A percentile compares a stretch with the other conserved stretches of the same genome.
These are phyloP conservation scores for Dicyrtomina minuta DNA, from an alignment of 2,888 invertebrate species.

Conservation along the genomic window DNA sequence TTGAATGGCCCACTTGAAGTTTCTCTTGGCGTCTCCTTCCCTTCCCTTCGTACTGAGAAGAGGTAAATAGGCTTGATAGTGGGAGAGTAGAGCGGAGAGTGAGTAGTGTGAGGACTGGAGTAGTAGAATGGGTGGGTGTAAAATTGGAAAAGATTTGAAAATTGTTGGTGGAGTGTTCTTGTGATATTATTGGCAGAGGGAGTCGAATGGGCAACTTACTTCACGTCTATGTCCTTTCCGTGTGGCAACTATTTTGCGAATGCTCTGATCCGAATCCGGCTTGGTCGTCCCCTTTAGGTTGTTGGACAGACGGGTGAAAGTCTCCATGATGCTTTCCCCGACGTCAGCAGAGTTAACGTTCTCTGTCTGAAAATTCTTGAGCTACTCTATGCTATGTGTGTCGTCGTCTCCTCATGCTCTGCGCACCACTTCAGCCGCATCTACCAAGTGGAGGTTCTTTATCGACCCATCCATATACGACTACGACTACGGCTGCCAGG, in stretches of 20 bases:
- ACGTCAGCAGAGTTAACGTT: slow-evolving; percentile 24
- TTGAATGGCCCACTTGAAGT: too few species aligned
- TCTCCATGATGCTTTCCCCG: slow-evolving; percentile 47
- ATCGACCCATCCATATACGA: slow-evolving; percentile 52
- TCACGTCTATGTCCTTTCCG: slow-evolving; percentile 22
- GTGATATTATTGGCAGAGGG: slow-evolving; percentile 19
- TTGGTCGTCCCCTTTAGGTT: slow-evolving; percentile 17
- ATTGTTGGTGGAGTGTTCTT: not conserved
- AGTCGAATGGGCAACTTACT: slow-evolving; percentile 9
- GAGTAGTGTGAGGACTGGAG: not conserved
- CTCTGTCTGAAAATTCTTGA: not conserved
- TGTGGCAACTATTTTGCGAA: slow-evolving; percentile 38
- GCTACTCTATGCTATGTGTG: too few species aligned
- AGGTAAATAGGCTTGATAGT: too few species aligned
- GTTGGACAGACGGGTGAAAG: slow-evolving; percentile 31
- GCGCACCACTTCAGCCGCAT: slow-evolving; percentile 42
- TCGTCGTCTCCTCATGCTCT: slow-evolving; percentile 30
- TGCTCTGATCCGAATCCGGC: slow-evolving; percentile 37
- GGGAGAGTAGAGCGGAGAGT: too few species aligned
- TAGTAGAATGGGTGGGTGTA: slow-evolving; percentile 9
- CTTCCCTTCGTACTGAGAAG: too few species aligned
- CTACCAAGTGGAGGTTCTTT: slow-evolving; percentile 47
- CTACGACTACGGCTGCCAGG: too few species aligned
- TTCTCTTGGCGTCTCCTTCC: too few species aligned
- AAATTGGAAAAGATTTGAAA: slow-evolving; percentile 6